Evolutionary conservation across 2,113 vertebrate species (phyloP).

Genomic region (Elephantulus edwardii): DNA sequence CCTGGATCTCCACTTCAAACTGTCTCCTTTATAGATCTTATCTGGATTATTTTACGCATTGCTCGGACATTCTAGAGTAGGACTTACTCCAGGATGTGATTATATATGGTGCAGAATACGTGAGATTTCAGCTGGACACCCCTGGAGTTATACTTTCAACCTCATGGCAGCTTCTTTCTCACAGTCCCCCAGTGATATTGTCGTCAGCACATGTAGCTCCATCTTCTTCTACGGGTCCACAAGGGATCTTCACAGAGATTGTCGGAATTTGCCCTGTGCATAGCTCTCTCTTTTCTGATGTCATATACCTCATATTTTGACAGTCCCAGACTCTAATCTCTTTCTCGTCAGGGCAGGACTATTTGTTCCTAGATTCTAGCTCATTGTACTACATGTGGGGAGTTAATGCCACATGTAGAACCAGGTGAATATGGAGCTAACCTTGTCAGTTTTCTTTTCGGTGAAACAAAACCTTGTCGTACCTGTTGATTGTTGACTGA

Average conservation of each 20-base stretch:
- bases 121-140: neutral
- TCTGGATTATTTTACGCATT: neutral
- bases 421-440: neutral
- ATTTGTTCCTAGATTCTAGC: neutral
- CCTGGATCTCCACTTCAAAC: neutral
- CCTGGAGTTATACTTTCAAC: too few species aligned
- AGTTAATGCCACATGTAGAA: too few species aligned
- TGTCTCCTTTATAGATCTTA: neutral
- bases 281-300: accelerated
- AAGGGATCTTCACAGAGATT: too few species aligned
- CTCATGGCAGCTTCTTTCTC: neutral
- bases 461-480: neutral
- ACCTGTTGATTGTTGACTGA: neutral
- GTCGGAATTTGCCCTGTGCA: accelerated
- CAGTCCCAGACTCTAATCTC: too few species aligned
- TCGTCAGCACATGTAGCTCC: neutral
- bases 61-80: neutral
- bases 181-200: neutral
- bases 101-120: neutral
- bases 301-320: too few species aligned
- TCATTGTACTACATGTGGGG: neutral
- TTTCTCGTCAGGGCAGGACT: neutral
- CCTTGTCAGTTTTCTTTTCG: neutral
- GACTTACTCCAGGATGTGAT: neutral
- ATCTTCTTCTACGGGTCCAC: too few species aligned